Evolutionary conservation across 2,113 vertebrate genomes (phyloP).

Genomic region (Antechinus stuartii): DNA sequence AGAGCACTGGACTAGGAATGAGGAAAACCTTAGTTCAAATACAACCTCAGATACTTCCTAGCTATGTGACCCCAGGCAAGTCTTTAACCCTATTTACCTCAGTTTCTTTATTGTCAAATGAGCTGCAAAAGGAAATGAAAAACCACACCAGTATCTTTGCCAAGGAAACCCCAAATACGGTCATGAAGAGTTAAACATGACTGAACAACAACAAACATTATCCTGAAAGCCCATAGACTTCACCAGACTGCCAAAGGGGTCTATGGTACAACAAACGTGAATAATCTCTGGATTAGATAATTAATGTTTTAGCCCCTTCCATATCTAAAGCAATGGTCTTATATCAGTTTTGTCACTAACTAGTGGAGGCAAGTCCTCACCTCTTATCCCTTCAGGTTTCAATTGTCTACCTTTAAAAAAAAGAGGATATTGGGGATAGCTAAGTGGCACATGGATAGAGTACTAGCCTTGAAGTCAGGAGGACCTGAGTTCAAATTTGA

Average conservation of each 20-base stretch:
- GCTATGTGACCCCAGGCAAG: background rate
- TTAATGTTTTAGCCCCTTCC: background rate
- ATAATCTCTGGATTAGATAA: background rate
- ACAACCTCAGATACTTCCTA: background rate
- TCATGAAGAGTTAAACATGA: background rate
- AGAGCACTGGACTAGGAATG: background rate
- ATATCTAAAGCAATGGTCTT: background rate
- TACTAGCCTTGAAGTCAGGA: too few relatives aligned
- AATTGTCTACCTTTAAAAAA: conserved; percentile 5
- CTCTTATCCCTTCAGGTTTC: background rate
- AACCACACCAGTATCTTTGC: background rate
- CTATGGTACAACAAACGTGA: background rate
- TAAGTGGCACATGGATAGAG: too few relatives aligned
- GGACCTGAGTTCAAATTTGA: too few relatives aligned
- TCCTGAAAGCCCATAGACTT: background rate
- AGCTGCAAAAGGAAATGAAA: background rate
- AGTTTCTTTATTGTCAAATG: background rate
- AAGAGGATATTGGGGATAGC: background rate
- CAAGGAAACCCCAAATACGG: background rate
- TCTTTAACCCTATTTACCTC: background rate
- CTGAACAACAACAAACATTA: background rate
- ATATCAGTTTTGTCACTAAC: background rate
- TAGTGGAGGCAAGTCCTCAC: background rate
- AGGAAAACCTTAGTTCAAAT: background rate
- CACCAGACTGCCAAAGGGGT: background rate